Evolutionary conservation across 2,888 invertebrate species (phyloP).

Genomic region (Pyrrhia umbra): DNA sequence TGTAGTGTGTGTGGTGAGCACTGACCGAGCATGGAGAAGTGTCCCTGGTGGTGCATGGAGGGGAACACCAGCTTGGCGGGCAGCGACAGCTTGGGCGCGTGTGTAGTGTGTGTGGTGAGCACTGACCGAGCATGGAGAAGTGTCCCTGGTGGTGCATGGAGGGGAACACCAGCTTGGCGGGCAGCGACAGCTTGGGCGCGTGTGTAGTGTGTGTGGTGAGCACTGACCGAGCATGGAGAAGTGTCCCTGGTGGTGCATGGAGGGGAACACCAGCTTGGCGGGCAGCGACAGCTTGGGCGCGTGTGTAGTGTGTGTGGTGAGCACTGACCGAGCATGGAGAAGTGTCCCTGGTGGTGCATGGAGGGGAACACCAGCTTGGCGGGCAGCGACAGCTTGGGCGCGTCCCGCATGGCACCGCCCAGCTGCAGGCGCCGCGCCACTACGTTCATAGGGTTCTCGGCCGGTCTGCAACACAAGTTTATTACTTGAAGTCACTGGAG

Average conservation of each 20-base stretch:
- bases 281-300: background rate
- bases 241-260: conserved; percentile 97
- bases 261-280: conserved; percentile 95
- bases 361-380: conserved; percentile 99
- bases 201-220: background rate
- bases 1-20: conserved; percentile 88
- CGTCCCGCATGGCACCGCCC: conserved; percentile 96
- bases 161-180: conserved; percentile 98
- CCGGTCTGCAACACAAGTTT: conserved; percentile 91
- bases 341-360: conserved; percentile 98
- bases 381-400: conserved; percentile 98
- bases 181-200: conserved; percentile 92
- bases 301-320: conserved; percentile 96
- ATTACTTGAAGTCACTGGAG: too few species aligned
- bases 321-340: conserved; percentile 93
- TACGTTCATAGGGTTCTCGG: conserved; percentile 97
- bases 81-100: conserved; percentile 91
- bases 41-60: too few species aligned
- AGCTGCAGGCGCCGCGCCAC: conserved; percentile 98
- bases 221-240: conserved; percentile 71
- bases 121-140: background rate
- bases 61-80: conserved; percentile 99
- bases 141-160: too few species aligned
- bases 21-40: conserved; percentile 96
- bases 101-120: background rate